These are phyloP conservation scores for Montifringilla adamsi DNA, from an alignment of 2,113 vertebrate genomes.

Conservation along the genomic window DNA sequence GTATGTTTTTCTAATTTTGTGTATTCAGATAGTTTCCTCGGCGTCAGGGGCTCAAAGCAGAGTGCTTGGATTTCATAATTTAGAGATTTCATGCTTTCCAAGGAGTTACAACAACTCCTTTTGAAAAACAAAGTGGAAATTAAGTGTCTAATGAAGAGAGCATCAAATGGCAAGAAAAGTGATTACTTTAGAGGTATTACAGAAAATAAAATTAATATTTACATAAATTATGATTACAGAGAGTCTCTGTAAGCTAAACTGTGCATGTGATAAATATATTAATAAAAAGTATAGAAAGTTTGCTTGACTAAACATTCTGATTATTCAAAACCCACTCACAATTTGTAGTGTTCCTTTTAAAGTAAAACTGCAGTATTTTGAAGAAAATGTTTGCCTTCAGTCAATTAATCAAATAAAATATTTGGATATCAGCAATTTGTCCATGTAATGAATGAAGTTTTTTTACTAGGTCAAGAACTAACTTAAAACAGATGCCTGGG, in stretches of 20 bases:
- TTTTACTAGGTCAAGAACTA: conserved; percentile 20
- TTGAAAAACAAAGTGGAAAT: conserved; percentile 74
- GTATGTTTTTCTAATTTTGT: conserved; percentile 75
- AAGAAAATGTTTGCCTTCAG: conserved; percentile 29
- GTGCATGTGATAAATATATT: background rate
- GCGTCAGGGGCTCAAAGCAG: conserved; percentile 19
- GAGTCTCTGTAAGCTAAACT: background rate
- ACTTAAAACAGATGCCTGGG: conserved; percentile 43
- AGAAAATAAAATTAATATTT: conserved; percentile 1
- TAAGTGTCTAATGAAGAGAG: conserved; percentile 14
- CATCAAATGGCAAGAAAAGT: background rate
- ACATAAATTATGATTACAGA: background rate
- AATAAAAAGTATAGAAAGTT: background rate
- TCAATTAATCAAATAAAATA: conserved; percentile 58
- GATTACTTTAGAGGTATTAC: background rate
- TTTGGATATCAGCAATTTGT: conserved; percentile 54
- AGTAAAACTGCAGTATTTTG: background rate
- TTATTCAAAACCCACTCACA: background rate
- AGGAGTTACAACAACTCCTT: conserved; percentile 70
- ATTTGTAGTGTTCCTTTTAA: background rate
- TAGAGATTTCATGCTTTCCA: conserved; percentile 82
- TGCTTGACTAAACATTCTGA: conserved; percentile 2
- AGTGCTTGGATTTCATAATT: conserved; percentile 72
- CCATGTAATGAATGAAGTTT: conserved; percentile 8
- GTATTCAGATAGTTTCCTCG: conserved; percentile 73